Conservation (phyloP, 1,140 invertebrate genomes). For the Drosophila dunni region DNA sequence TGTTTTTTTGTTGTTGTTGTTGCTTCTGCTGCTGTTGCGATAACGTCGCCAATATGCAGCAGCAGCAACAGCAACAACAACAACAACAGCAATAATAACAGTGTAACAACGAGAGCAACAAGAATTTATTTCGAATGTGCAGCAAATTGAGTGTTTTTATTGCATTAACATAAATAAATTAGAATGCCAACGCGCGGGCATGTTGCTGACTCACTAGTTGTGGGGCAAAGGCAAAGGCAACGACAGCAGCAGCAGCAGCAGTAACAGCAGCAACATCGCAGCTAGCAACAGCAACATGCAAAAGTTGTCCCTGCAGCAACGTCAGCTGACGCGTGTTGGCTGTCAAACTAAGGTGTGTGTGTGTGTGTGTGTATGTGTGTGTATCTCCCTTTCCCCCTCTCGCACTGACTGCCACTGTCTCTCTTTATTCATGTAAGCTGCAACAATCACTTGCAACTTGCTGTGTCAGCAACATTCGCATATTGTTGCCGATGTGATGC, state of each 20-base stretch:
- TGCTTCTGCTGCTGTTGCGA: constrained; percentile 46
- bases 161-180: constrained; percentile 83
- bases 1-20: constrained; percentile 46
- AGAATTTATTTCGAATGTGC: constrained; percentile 51
- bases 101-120: constrained; percentile 33
- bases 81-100: constrained; percentile 26
- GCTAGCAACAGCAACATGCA: constrained; percentile 27
- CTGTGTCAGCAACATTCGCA: constrained; percentile 34
- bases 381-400: not conserved
- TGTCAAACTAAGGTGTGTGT: constrained; percentile 24
- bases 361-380: constrained; percentile 21
- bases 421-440: not conserved
- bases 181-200: constrained; percentile 60
- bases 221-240: not conserved
- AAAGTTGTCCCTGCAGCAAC: constrained; percentile 27
- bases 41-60: constrained; percentile 62
- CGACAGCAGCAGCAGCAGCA: constrained; percentile 32
- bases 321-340: constrained; percentile 46
- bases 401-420: constrained; percentile 6
- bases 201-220: constrained; percentile 57
- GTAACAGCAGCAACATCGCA: constrained; percentile 21
- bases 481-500: constrained; percentile 25
- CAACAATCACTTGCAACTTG: constrained; percentile 29
- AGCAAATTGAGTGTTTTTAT: constrained; percentile 80
- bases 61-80: constrained; percentile 34